phyloP scores from a whole-genome alignment of 2,113 vertebrate genomes.

The Eurypyga helias region DNA sequence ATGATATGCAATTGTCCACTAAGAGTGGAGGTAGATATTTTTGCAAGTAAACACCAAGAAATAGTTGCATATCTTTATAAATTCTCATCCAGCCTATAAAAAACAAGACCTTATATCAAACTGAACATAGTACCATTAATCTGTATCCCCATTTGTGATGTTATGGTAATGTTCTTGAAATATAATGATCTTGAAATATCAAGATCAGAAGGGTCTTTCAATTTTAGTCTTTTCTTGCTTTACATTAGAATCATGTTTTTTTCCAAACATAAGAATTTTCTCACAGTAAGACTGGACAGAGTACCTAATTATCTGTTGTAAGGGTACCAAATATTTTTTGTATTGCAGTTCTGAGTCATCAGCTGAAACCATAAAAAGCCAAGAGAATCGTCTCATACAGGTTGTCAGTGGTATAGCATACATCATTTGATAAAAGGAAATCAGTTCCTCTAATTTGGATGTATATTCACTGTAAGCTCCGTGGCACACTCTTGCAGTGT shows the following conservation, averaged over 20 bases:
- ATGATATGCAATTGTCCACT: neutral
- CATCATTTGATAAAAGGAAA: neutral
- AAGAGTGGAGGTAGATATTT: neutral
- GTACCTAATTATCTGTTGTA: neutral
- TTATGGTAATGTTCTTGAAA: neutral
- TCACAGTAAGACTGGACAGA: neutral
- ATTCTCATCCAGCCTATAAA: neutral
- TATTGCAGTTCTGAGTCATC: neutral
- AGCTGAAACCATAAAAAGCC: neutral
- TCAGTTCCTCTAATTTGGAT: neutral
- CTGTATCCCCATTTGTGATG: neutral
- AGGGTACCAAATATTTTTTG: neutral
- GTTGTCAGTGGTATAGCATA: neutral
- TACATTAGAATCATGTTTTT: neutral
- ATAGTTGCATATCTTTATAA: neutral
- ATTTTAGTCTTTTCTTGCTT: neutral
- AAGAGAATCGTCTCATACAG: neutral
- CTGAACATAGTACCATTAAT: neutral
- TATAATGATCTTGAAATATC: neutral
- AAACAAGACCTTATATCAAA: neutral
- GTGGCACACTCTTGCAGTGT: neutral
- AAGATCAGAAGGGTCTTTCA: neutral
- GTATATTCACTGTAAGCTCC: neutral
- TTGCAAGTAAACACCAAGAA: neutral
- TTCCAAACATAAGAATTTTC: neutral